Evolutionary conservation across 2,888 invertebrate genomes (phyloP).

Genomic region (Cataglyphis livida): DNA sequence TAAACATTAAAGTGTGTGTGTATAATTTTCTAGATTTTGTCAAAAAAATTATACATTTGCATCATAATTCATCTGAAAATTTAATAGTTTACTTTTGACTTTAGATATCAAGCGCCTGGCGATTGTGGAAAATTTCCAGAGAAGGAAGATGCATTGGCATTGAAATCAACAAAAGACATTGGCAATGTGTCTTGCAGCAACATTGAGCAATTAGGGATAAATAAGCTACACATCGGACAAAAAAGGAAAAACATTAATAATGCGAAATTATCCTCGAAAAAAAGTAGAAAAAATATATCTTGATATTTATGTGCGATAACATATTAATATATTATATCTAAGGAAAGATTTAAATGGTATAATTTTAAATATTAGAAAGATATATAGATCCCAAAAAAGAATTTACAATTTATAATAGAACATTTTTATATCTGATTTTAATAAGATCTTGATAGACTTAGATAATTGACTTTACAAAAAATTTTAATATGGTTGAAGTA

Average conservation of each 20-base stretch:
- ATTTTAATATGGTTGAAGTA: not conserved
- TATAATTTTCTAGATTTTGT: not conserved
- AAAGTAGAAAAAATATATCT: conserved; percentile 65
- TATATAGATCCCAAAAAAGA: not conserved
- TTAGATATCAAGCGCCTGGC: conserved; percentile 86
- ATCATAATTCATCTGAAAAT: not conserved
- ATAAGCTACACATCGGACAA: conserved; percentile 78
- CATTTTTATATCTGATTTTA: not conserved
- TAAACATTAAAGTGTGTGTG: not conserved
- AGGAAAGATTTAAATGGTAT: not conserved
- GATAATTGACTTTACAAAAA: not conserved
- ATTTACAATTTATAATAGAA: not conserved
- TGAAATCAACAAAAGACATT: conserved; percentile 75
- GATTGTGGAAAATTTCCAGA: conserved; percentile 86
- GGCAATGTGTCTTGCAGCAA: conserved; percentile 69
- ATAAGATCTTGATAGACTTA: not conserved
- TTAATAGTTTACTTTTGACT: not conserved
- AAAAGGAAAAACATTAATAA: conserved; percentile 69
- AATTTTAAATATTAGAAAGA: not conserved
- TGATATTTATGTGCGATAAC: conserved; percentile 23
- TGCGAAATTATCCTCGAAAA: conserved; percentile 66
- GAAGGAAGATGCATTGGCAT: conserved; percentile 35
- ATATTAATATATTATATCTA: not conserved
- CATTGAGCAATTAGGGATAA: conserved; percentile 79
- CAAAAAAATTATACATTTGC: not conserved